Conservation (phyloP, 2,797 vertebrate genomes). For the Echeneis naucrates region DNA sequence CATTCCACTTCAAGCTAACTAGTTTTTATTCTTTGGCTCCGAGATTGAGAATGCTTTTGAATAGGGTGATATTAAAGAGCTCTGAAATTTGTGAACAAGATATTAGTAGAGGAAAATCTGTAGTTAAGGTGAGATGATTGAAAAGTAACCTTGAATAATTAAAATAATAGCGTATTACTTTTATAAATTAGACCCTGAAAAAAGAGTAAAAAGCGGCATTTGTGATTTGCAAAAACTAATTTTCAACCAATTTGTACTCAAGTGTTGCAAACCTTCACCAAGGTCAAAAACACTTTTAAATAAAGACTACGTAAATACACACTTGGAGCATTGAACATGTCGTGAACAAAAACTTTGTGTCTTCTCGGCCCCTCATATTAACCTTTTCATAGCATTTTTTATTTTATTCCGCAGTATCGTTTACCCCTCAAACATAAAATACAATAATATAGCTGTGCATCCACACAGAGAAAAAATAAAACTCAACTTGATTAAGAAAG, state of each 20-base stretch:
- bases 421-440: not conserved
- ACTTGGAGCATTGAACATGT: not conserved
- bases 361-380: not conserved
- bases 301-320: slow-evolving; percentile 18
- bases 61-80: slow-evolving; percentile 3
- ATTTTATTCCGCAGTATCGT: too few species aligned
- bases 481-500: slow-evolving; percentile 14
- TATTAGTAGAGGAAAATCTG: slow-evolving; percentile 12
- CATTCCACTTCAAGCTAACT: slow-evolving; percentile 10
- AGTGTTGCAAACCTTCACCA: slow-evolving; percentile 21
- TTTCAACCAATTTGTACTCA: slow-evolving; percentile 22
- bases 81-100: slow-evolving; percentile 19
- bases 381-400: slow-evolving; percentile 4
- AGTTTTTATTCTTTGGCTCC: slow-evolving; percentile 16
- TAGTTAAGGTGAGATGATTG: slow-evolving; percentile 29
- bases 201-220: slow-evolving; percentile 20
- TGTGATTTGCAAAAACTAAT: slow-evolving; percentile 38
- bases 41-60: slow-evolving; percentile 23
- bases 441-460: not conserved
- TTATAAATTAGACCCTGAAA: slow-evolving; percentile 21
- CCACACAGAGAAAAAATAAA: not conserved
- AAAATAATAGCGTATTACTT: slow-evolving; percentile 28
- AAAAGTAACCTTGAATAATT: slow-evolving; percentile 49
- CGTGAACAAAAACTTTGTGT: slow-evolving; percentile 20
- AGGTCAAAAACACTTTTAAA: not conserved